phyloP scores from a whole-genome alignment of 2,888 invertebrate genomes.

The Lamellibrachia satsuma region DNA sequence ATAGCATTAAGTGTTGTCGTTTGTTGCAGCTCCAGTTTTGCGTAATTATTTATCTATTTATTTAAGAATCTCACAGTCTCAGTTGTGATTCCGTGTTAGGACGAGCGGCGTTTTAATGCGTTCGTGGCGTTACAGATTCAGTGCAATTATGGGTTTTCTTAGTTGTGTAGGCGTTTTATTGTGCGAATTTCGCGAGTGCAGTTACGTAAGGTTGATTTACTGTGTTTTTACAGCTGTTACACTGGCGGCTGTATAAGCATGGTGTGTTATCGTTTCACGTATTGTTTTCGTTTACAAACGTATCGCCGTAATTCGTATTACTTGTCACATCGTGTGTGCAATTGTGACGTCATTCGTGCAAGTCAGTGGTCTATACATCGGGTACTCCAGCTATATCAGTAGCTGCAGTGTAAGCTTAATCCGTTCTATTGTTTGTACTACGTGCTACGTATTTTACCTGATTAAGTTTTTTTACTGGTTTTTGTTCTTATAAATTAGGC shows the following conservation, averaged over 20 bases:
- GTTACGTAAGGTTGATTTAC: neutral
- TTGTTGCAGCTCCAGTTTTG: neutral
- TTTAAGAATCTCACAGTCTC: neutral
- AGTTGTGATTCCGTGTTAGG: conserved; percentile 5
- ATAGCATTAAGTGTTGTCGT: conserved; percentile 1
- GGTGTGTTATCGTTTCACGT: conserved; percentile 4
- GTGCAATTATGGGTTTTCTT: neutral
- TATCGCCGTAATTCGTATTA: neutral
- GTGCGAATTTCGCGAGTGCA: neutral
- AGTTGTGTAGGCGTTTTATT: neutral
- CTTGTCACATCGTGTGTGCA: neutral
- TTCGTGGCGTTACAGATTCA: neutral
- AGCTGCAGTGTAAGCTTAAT: neutral
- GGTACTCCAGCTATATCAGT: neutral
- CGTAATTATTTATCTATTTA: neutral
- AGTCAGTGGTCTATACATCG: neutral
- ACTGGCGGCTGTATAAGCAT: neutral
- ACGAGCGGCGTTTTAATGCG: neutral
- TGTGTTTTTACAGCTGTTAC: neutral
- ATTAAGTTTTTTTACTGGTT: neutral
- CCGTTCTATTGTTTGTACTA: neutral
- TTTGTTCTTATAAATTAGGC: neutral
- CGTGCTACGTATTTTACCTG: conserved; percentile 1
- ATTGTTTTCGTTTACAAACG: conserved; percentile 13
- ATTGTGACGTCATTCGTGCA: neutral